phyloP scores from a whole-genome alignment of 2,113 vertebrate species.

The Dasyornis broadbenti region DNA sequence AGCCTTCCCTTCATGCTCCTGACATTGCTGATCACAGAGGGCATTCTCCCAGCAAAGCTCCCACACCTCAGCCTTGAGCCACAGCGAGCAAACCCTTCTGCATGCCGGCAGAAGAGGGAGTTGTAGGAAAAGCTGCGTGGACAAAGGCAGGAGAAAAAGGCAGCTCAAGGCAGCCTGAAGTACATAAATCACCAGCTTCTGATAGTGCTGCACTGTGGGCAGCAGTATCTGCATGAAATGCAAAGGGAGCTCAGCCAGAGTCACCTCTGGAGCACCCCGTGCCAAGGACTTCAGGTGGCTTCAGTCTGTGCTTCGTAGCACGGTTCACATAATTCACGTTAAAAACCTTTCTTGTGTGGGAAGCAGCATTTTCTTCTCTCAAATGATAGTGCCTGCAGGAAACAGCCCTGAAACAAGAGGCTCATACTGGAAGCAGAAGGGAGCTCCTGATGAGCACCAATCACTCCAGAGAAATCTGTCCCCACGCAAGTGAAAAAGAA shows the following conservation, averaged over 20 bases:
- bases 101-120: slow-evolving; percentile 66
- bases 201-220: neutral
- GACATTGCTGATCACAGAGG: neutral
- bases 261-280: fast-evolving
- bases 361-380: neutral
- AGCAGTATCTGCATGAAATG: neutral
- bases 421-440: neutral
- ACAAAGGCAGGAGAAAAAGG: slow-evolving; percentile 24
- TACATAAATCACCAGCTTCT: neutral
- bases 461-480: neutral
- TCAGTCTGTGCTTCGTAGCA: neutral
- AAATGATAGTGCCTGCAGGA: neutral
- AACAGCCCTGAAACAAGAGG: neutral
- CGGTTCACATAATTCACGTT: neutral
- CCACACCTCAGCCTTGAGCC: neutral
- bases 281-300: neutral
- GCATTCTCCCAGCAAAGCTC: neutral
- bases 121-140: slow-evolving; percentile 46
- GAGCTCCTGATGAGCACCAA: neutral
- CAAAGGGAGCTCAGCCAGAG: neutral
- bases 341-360: neutral
- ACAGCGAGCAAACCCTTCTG: slow-evolving; percentile 41
- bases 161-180: neutral
- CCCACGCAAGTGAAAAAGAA: neutral
- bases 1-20: neutral